Percentiles rank a stretch among this genome's conserved stretches.
phyloP scores from a whole-genome alignment of 2,888 invertebrate species.

The Euproctis similis region DNA sequence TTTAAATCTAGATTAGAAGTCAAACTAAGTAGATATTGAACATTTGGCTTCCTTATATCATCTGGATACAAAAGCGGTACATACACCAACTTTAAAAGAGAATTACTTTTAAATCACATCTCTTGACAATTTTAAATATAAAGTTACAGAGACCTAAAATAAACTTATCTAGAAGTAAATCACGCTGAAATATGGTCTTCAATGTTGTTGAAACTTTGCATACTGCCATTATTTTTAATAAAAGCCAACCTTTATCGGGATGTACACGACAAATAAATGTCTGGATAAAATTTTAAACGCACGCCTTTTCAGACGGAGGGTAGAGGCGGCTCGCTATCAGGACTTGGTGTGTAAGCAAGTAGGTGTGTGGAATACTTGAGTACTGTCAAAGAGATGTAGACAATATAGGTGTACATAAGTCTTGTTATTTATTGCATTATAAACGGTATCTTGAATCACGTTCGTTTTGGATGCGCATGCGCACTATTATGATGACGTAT shows the following conservation, averaged over 20 bases:
- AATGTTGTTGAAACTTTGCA: too few species aligned
- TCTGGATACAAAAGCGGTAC: too few species aligned
- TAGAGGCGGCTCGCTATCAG: constrained; percentile 1
- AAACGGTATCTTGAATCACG: constrained; percentile 44
- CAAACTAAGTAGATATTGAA: too few species aligned
- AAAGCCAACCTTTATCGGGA: not conserved
- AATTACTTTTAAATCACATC: too few species aligned
- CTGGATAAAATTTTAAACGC: constrained; percentile 2
- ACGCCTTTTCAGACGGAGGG: not conserved
- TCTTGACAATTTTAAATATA: too few species aligned
- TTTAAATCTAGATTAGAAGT: too few species aligned
- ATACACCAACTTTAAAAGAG: too few species aligned
- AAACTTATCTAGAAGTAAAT: too few species aligned
- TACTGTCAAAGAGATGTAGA: constrained; percentile 1
- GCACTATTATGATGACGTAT: constrained; percentile 55
- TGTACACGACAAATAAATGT: constrained; percentile 2
- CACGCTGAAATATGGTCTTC: too few species aligned
- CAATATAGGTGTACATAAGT: constrained; percentile 32
- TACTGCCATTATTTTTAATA: constrained; percentile 1
- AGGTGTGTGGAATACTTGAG: constrained; percentile 52
- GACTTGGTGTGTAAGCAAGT: constrained; percentile 41
- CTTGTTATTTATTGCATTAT: constrained; percentile 56
- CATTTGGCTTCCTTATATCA: too few species aligned
- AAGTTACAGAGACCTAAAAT: too few species aligned
- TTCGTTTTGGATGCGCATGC: constrained; percentile 37